A percentile compares a stretch with the other conserved stretches of the same genome.
Evolutionary conservation across 2,797 vertebrate species (phyloP).

Genomic region (Alcedo atthis): DNA sequence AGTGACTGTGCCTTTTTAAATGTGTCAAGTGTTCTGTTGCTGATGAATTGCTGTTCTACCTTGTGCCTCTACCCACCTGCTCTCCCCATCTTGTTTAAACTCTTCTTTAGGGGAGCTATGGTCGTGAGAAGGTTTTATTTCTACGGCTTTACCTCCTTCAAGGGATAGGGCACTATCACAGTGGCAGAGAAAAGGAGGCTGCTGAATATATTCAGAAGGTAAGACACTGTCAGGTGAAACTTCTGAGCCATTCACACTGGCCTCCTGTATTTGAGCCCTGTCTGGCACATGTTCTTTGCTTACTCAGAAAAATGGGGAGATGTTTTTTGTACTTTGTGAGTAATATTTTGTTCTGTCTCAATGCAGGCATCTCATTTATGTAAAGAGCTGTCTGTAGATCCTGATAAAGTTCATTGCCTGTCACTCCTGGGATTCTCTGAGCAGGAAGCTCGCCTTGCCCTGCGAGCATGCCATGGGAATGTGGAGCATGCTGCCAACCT

Average conservation of each 20-base stretch:
- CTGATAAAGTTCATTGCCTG: slow-evolving; percentile 84
- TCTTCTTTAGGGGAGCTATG: slow-evolving; percentile 86
- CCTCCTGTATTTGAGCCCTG: not conserved
- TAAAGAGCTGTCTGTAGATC: slow-evolving; percentile 83
- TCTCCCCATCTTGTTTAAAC: not conserved
- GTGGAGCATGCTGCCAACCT: slow-evolving; percentile 84
- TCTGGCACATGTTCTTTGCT: not conserved
- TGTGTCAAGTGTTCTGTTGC: not conserved
- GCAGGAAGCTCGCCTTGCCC: slow-evolving; percentile 90
- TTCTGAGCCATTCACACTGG: fast-evolving
- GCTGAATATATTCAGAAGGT: slow-evolving; percentile 84
- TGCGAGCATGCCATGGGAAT: slow-evolving; percentile 89
- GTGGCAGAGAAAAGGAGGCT: slow-evolving; percentile 86
- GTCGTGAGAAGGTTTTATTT: slow-evolving; percentile 92
- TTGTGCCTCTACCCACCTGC: not conserved
- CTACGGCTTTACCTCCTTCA: slow-evolving; percentile 93
- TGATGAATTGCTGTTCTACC: not conserved
- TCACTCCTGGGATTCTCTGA: slow-evolving; percentile 86
- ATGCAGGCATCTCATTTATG: slow-evolving; percentile 85
- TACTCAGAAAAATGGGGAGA: not conserved
- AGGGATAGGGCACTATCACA: slow-evolving; percentile 87
- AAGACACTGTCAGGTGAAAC: not conserved
- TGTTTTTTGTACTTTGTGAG: not conserved
- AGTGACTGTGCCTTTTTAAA: not conserved
- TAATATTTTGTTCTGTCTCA: not conserved